Conservation (phyloP, 2,113 vertebrate species). For the Perca flavescens region DNA sequence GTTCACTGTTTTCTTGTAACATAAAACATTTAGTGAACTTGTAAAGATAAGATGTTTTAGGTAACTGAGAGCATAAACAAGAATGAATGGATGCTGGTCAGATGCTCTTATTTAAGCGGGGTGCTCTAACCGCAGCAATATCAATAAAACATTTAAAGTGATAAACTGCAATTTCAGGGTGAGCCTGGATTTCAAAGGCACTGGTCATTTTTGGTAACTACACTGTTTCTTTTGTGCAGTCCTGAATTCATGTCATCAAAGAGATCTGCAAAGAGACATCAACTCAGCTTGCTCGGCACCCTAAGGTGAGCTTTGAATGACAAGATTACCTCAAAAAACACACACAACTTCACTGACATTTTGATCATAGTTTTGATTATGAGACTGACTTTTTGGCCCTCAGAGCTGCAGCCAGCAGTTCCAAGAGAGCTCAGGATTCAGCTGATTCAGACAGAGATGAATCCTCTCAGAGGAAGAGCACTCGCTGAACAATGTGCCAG, state of each 20-base stretch:
- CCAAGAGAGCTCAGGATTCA: neutral
- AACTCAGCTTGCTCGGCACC: conserved; percentile 47
- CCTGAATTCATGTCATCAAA: conserved; percentile 23
- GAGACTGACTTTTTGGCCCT: conserved; percentile 1
- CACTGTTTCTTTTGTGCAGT: conserved; percentile 44
- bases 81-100: too few species aligned
- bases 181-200: neutral
- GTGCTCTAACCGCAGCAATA: conserved; percentile 4
- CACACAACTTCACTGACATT: neutral
- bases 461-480: conserved; percentile 3
- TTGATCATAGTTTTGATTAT: neutral
- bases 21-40: conserved; percentile 42
- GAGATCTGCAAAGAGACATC: conserved; percentile 25
- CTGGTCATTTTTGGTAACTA: neutral
- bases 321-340: too few species aligned
- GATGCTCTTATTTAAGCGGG: neutral
- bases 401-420: conserved; percentile 46
- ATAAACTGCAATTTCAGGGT: neutral
- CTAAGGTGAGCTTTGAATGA: conserved; percentile 66
- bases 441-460: conserved; percentile 6
- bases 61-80: neutral
- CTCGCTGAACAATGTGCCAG: conserved; percentile 50
- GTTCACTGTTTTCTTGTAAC: conserved; percentile 1
- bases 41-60: conserved; percentile 58
- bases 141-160: conserved; percentile 24